These are phyloP conservation scores for Leptogaster cylindrica DNA, from an alignment of 2,888 invertebrate genomes.

Conservation along the genomic window DNA sequence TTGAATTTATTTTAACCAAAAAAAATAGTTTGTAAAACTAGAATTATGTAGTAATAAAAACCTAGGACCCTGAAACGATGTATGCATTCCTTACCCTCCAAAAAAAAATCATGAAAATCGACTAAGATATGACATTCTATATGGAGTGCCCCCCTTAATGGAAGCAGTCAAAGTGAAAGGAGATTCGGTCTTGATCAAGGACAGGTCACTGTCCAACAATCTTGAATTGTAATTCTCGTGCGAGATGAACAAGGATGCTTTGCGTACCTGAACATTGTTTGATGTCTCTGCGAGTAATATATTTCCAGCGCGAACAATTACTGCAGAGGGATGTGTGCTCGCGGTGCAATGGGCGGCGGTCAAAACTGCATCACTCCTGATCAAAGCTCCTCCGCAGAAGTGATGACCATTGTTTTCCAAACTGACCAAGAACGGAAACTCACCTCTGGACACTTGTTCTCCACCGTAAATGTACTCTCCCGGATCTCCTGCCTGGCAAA, in stretches of 20 bases:
- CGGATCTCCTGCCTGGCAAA: not conserved
- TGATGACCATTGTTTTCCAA: not conserved
- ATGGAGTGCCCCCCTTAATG: no score
- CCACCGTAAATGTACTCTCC: constrained; percentile 18
- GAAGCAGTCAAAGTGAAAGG: no score
- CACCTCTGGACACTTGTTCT: no score
- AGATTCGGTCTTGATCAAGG: not conserved
- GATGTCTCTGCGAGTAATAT: not conserved
- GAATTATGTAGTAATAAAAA: no score
- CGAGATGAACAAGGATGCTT: not conserved
- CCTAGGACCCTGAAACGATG: no score
- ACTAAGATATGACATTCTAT: no score
- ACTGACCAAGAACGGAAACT: constrained; percentile 4
- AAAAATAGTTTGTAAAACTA: no score
- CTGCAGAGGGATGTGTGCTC: not conserved
- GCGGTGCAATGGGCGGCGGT: constrained; percentile 6
- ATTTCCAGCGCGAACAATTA: not conserved
- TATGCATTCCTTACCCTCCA: no score
- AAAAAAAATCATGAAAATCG: no score
- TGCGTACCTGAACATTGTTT: not conserved
- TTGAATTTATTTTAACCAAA: no score
- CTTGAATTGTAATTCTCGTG: not conserved
- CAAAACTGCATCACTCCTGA: not conserved
- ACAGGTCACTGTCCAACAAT: not conserved
- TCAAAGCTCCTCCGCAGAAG: constrained; percentile 1